These are phyloP conservation scores for Raja brachyura DNA, from an alignment of 2,113 vertebrate genomes.

Conservation along the genomic window DNA sequence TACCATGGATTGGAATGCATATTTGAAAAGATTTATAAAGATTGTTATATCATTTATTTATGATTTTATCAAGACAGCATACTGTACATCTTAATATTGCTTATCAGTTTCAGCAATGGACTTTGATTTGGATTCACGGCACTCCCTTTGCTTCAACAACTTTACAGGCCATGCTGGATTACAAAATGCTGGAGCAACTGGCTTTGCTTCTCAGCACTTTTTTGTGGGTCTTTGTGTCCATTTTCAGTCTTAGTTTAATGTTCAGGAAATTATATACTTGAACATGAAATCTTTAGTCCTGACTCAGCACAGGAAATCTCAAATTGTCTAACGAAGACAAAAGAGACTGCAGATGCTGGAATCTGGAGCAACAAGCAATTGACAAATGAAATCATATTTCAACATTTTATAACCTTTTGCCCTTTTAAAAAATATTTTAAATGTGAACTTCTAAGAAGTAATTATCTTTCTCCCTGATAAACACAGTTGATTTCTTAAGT, in stretches of 20 bases:
- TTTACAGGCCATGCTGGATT: background rate
- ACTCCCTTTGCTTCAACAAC: background rate
- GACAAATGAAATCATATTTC: background rate
- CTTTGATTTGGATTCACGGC: background rate
- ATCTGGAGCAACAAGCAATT: background rate
- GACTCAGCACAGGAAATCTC: background rate
- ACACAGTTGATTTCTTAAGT: background rate
- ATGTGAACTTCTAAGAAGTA: background rate
- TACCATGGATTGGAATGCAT: background rate
- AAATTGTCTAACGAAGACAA: background rate
- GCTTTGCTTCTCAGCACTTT: background rate
- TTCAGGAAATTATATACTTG: background rate
- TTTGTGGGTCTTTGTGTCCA: background rate
- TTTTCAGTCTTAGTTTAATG: background rate
- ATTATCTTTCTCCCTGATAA: background rate
- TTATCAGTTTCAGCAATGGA: background rate
- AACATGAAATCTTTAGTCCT: background rate
- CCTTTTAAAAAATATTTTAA: no score
- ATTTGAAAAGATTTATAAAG: background rate
- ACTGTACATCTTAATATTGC: background rate
- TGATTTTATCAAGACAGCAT: background rate
- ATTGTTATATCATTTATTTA: conserved; percentile 26
- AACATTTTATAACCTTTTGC: background rate
- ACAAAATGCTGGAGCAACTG: no score
- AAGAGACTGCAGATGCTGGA: no score